Conservation (phyloP, 2,113 vertebrate species). For the Sphaerodactylus townsendi region DNA sequence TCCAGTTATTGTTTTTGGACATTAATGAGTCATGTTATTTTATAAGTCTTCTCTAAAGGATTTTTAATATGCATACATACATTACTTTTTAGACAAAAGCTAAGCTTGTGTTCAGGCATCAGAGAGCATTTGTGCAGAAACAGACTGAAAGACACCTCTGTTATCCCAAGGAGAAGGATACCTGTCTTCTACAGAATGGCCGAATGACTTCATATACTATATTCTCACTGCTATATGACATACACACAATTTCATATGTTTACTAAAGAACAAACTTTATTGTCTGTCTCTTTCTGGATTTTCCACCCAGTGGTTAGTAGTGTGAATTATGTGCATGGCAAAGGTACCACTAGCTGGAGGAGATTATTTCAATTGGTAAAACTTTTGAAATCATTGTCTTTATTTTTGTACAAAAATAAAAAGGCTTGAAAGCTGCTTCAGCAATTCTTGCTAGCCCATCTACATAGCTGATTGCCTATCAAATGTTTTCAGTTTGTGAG, state of each 20-base stretch:
- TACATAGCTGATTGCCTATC: constrained; percentile 37
- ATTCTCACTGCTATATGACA: constrained; percentile 6
- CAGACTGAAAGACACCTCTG: constrained; percentile 18
- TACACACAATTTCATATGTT: constrained; percentile 21
- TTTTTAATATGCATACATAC: constrained; percentile 35
- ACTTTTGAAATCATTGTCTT: constrained; percentile 34
- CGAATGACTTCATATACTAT: constrained; percentile 3
- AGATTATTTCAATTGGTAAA: constrained; percentile 29
- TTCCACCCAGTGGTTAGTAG: constrained; percentile 22
- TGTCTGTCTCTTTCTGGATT: constrained; percentile 39
- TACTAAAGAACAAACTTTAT: constrained; percentile 44
- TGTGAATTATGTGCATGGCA: constrained; percentile 31
- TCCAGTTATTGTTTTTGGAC: constrained; percentile 17
- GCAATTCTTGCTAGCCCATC: constrained; percentile 29
- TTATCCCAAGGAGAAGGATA: background rate
- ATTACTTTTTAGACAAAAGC: background rate
- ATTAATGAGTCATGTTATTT: constrained; percentile 33
- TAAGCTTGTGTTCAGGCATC: constrained; percentile 4
- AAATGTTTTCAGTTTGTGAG: constrained; percentile 42
- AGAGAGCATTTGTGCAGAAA: constrained; percentile 32
- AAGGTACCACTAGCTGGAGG: constrained; percentile 16
- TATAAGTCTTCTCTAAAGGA: constrained; percentile 21
- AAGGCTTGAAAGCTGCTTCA: constrained; percentile 37
- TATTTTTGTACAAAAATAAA: constrained; percentile 8
- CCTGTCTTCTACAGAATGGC: background rate